phyloP scores from a whole-genome alignment of 2,888 invertebrate genomes.

The Unio pictorum region DNA sequence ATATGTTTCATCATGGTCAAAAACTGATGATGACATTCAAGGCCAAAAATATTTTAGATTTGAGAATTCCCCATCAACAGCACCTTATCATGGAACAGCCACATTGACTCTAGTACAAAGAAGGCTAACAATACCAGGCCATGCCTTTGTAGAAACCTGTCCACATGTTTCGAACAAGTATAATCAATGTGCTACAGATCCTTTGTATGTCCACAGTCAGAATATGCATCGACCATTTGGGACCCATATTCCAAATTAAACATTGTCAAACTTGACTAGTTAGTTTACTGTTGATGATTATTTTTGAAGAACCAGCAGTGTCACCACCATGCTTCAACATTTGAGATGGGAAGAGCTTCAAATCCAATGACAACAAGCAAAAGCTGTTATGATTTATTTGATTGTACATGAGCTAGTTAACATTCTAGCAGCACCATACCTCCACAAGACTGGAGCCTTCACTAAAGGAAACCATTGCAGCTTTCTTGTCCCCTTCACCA shows the following conservation, averaged over 20 bases:
- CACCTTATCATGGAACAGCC: constrained; percentile 5
- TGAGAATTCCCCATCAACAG: constrained; percentile 3
- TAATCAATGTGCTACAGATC: constrained; percentile 9
- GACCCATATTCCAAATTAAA: constrained; percentile 5
- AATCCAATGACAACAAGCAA: too few relatives aligned
- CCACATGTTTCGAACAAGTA: constrained; percentile 4
- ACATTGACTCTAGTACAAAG: constrained; percentile 5
- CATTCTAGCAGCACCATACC: too few relatives aligned
- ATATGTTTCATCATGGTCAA: too few relatives aligned
- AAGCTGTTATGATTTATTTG: too few relatives aligned
- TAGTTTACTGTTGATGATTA: neutral
- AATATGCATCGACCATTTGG: constrained; percentile 7
- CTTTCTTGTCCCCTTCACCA: too few relatives aligned
- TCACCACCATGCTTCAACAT: constrained; percentile 6
- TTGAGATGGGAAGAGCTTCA: too few relatives aligned
- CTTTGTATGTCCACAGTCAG: constrained; percentile 2
- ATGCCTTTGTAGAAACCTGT: constrained; percentile 6
- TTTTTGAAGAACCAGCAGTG: constrained; percentile 4
- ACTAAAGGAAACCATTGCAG: too few relatives aligned
- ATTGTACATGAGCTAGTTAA: too few relatives aligned
- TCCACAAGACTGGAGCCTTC: too few relatives aligned
- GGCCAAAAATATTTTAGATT: constrained; percentile 8
- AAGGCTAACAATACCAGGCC: constrained; percentile 7
- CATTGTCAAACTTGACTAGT: constrained; percentile 3
- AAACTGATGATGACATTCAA: too few relatives aligned